phyloP scores from a whole-genome alignment of 2,797 vertebrate species.

The Pelodytes ibericus region DNA sequence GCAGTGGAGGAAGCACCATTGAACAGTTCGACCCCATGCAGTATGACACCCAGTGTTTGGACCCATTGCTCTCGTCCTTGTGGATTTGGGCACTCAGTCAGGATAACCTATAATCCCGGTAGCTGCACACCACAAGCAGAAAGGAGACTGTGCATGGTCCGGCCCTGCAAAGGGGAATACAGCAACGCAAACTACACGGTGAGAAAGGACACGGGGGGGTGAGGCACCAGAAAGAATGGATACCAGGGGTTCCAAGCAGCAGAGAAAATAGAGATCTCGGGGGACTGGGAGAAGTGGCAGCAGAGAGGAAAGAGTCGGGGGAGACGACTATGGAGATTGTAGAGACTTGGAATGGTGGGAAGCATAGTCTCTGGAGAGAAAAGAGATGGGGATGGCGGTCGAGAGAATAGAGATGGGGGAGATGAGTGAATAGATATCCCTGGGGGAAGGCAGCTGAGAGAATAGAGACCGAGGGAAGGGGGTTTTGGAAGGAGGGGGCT shows the following conservation, averaged over 20 bases:
- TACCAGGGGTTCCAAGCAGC: neutral
- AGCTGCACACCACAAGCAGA: slow-evolving; percentile 33
- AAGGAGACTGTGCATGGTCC: slow-evolving; percentile 47
- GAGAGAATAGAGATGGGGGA: too few species aligned
- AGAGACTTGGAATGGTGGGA: too few species aligned
- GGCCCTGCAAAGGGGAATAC: slow-evolving; percentile 46
- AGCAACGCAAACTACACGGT: slow-evolving; percentile 35
- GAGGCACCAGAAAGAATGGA: neutral
- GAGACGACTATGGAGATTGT: too few species aligned
- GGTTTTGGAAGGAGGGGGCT: too few species aligned
- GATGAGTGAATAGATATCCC: too few species aligned
- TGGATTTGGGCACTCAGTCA: slow-evolving; percentile 45
- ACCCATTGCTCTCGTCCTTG: slow-evolving; percentile 45
- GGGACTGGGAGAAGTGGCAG: neutral
- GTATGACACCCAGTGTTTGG: slow-evolving; percentile 20
- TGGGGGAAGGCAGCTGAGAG: too few species aligned
- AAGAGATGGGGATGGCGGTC: too few species aligned
- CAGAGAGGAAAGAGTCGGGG: too few species aligned
- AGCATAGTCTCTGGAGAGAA: too few species aligned
- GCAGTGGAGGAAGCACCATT: neutral
- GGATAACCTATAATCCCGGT: slow-evolving; percentile 34
- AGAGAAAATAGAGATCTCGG: neutral
- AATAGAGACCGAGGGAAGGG: neutral
- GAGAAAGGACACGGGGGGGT: neutral
- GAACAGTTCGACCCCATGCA: neutral